phyloP scores from a whole-genome alignment of 2,888 invertebrate species.

The Drosophila prolongata region DNA sequence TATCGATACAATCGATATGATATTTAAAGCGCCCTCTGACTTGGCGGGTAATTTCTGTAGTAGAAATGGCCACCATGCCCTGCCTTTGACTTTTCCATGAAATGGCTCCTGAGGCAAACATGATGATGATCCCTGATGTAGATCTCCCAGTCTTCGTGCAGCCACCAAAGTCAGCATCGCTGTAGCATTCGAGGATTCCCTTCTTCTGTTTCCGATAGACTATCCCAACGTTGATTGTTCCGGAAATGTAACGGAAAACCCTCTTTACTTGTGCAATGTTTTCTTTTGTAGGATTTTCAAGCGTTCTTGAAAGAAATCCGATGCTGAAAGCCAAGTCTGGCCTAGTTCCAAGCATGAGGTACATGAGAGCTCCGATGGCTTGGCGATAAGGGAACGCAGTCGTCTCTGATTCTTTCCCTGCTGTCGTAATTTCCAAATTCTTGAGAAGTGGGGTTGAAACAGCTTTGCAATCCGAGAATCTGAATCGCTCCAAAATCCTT shows the following conservation, averaged over 20 bases:
- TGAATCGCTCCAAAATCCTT: conserved; percentile 2
- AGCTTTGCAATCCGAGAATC: not conserved
- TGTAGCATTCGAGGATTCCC: conserved; percentile 2
- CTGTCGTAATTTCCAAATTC: not conserved
- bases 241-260: conserved; percentile 1
- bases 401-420: not conserved
- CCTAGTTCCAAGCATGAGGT: conserved; percentile 2
- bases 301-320: conserved; percentile 1
- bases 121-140: not conserved
- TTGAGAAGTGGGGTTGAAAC: conserved; percentile 3
- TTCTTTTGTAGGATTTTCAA: conserved; percentile 1
- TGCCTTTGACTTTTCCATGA: not conserved
- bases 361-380: conserved; percentile 2
- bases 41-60: too few species aligned
- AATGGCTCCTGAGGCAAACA: not conserved
- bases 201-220: conserved; percentile 5
- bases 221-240: conserved; percentile 3
- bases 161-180: conserved; percentile 2
- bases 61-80: not conserved
- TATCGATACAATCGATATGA: too few species aligned
- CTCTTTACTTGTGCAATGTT: not conserved
- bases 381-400: conserved; percentile 1
- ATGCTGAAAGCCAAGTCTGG: conserved; percentile 1
- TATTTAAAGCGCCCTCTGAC: too few species aligned
- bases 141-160: conserved; percentile 1